Base-by-base conservation (phyloP, 1,140 invertebrate species). In the Triops longicaudatus region DNA sequence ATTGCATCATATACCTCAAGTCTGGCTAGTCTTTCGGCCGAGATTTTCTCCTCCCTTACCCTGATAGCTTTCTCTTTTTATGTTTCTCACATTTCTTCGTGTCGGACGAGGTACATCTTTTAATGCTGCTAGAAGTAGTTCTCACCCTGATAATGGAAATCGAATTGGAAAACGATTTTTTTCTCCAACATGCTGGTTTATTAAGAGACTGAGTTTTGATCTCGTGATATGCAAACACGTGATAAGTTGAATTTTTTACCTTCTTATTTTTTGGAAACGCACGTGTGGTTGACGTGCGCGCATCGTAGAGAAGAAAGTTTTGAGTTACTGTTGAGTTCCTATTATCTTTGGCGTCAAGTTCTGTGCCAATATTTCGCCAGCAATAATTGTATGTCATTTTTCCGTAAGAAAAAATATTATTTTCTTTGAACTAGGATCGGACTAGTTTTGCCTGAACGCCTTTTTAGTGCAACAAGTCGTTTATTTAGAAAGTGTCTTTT, bases 391-490 rank as follows among this genome's bases (percentile, higher is more conserved):
- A 14, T 63, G 50, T 63, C 50, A 63, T n/a, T 63, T 63, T 63
- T 63, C 11, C 22, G 14, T 63, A 6, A 5, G n/a, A n/a, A 22
- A 63, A 63, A n/a, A 17, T 1, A 63, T 14, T 63, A 9, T 63
- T 63, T 63, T 63, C 50, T 37, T 37, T 37, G 31, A 7, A 37
- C 31, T 63, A 63, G 50, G 50, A n/a, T 63, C 22, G 50, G 22
- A 22, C 50, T 63, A 17, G 22, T 17, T 63, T 63, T 22, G 50
- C 17, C 50, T 63, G 17, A 63, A 9, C 50, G 50, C 50, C 22
- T 63, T 63, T 63, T 63, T 63, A 63, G 50, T 63, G 50, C 50
- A 63, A 63, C n/a, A 63, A 63, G 50, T 63, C 50, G 50, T 63
- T 63, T 63, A 44, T 22, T 63, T 22, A 0, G 22, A 6, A n/a